Percentiles rank a stretch among this genome's conserved stretches.
Conservation (phyloP, 2,888 invertebrate genomes). For the Chrysodeixis includens region DNA sequence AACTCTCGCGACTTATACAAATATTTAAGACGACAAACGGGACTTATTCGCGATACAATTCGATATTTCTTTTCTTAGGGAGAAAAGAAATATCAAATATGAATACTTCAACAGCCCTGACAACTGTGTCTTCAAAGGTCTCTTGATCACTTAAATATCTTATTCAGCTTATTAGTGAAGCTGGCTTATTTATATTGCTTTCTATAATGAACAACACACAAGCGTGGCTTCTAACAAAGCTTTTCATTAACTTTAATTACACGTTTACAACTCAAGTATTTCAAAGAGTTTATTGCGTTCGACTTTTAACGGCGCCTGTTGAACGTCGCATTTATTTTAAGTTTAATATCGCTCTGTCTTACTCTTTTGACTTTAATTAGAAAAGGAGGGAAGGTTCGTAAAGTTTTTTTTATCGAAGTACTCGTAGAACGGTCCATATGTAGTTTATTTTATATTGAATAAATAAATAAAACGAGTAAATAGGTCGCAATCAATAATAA, state of each 20-base stretch:
- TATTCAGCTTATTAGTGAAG: background rate
- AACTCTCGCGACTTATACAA: too few species aligned
- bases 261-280: background rate
- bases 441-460: background rate
- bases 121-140: background rate
- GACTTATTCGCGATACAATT: too few species aligned
- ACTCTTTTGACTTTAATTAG: background rate
- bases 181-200: background rate
- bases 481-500: too few species aligned
- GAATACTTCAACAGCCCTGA: too few species aligned
- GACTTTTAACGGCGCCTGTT: background rate
- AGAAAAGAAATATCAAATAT: too few species aligned
- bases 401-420: background rate
- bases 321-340: background rate
- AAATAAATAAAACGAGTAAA: background rate
- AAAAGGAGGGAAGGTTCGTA: background rate
- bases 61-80: too few species aligned
- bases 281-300: background rate
- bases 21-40: too few species aligned
- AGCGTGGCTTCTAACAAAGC: background rate
- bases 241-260: constrained; percentile 11
- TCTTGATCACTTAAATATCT: background rate
- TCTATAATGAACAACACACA: background rate
- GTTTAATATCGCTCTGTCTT: background rate
- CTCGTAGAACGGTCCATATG: background rate